Base-by-base conservation (phyloP, 2,888 invertebrate species). In the Ceraclea dissimilis region DNA sequence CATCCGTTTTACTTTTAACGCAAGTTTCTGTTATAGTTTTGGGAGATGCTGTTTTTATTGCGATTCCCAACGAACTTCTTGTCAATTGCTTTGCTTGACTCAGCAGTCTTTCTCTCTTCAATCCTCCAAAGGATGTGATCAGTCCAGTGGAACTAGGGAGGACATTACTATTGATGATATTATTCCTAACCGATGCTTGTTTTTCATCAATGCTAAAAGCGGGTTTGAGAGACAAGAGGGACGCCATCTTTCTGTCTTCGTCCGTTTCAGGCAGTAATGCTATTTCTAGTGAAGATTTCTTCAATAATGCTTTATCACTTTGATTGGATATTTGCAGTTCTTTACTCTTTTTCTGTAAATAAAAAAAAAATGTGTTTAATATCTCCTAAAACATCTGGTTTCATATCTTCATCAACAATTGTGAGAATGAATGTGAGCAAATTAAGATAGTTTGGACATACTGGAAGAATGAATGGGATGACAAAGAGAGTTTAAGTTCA, bases 221-320 rank as follows among this genome's bases (percentile, higher is more conserved):
- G 1, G 86, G 84, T 66, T 83, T 81, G 2, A 88, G 71, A 55
- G 84, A 80, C 62, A 92, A 79, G 2, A 94, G 74, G 0, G 85
- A 79, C 0, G 95, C 95, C 71, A 92, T 76, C 67, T 83, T 83
- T 52, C 81, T 79, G 67, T 96, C 95, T 58, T 92, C 89, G 52
- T 85, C 84, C 18, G 78, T 79, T 71, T 96, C 95, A 1, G 87
- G 84, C 0, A 94, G 72, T 2, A 96, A 76, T 8, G 80, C 74
- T 44, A 96, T 88, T 65, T 87, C 82, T 18, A 95, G 73, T 16
- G 90, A 88, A 22, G 85, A 84, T 68, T 84, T 91, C 46, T 83
- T 81, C 47, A 92, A 70, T 8, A 95, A 74, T 11, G 81, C 77
- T 52, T 82, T 78, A 66, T 94, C 92, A 49, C 80, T 75, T 5